Evolutionary conservation across 2,888 invertebrate species (phyloP), one percentile per base, ranked within the genome.

Genomic region (Chesias legatella): DNA sequence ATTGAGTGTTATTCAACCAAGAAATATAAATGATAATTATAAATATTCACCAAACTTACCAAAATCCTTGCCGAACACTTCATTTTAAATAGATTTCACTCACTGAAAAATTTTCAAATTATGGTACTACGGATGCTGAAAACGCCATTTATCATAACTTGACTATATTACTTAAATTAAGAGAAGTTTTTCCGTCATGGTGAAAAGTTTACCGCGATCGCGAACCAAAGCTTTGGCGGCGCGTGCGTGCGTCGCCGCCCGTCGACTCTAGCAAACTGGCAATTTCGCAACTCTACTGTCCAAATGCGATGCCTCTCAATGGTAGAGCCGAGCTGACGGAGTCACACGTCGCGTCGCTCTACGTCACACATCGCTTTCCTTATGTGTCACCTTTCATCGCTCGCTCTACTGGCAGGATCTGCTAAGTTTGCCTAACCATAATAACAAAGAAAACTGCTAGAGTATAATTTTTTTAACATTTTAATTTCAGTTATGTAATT

Each of bases 161-260:
- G 20, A 35, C 11, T 7, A 6, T 39, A 33, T 38, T 34, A 43
- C 39, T 23, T 34, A 41, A 48, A 26, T 34, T 22, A 28, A 39
- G 47, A 55, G 50, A n/a, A 52, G 61, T 63, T 73, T 79, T 78
- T 75, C 73, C 80, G 79, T 74, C 81, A 82, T 79, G 46, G 41
- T 72, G 73, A 61, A 70, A 83, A 83, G 69, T 79, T 83, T 67
- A 71, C 67, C 83, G 81, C 79, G 73, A 53, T 53, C 53, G 63
- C 63, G 62, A 49, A 46, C 46, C 35, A 34, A 37, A 41, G 37
- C 36, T 43, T 39, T 10, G 25, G 29, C 40, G 48, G 26, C 24
- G 48, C 56, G 59, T 63, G 64, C 79, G 69, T 68, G 65, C 62
- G 43, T 49, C 63, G 52, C 36, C 58, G 55, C 35, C 58, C 61